A percentile compares a stretch with the other conserved stretches of the same genome.
These are phyloP conservation scores for Lycophotia porphyrea DNA, from an alignment of 2,888 invertebrate genomes.

Conservation along the genomic window DNA sequence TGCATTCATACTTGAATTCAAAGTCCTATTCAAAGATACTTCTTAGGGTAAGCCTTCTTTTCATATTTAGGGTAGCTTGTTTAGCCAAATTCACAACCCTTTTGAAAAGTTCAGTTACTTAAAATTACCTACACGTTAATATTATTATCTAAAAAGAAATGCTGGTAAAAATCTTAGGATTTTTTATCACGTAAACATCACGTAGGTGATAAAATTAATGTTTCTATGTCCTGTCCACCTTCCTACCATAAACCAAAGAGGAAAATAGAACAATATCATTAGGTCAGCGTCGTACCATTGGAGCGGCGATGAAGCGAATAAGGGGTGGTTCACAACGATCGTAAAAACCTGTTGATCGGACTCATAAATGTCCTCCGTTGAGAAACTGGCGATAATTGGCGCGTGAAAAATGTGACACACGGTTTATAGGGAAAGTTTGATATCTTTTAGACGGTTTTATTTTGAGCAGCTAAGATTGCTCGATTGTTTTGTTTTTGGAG, in stretches of 20 bases:
- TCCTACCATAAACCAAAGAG: constrained; percentile 5
- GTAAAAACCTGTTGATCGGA: constrained; percentile 56
- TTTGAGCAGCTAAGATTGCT: neutral
- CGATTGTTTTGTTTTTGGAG: neutral
- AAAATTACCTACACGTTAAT: neutral
- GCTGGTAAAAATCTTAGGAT: neutral
- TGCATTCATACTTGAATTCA: no score
- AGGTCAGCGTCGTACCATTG: constrained; percentile 33
- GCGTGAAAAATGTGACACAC: constrained; percentile 14
- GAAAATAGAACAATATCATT: constrained; percentile 34
- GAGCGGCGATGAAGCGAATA: constrained; percentile 29
- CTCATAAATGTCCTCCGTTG: constrained; percentile 30
- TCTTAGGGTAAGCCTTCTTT: neutral
- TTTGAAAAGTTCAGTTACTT: neutral
- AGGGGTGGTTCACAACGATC: constrained; percentile 18
- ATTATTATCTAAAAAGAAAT: neutral
- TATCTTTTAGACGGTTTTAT: neutral
- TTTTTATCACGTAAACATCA: neutral
- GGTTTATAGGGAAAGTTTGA: neutral
- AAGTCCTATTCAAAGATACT: no score
- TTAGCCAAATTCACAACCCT: neutral
- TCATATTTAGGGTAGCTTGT: neutral
- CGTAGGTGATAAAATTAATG: constrained; percentile 5
- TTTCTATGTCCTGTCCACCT: neutral
- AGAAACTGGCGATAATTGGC: constrained; percentile 43